Evolutionary conservation across 2,797 vertebrate species (phyloP).

Genomic region (Gymnothorax javanicus): DNA sequence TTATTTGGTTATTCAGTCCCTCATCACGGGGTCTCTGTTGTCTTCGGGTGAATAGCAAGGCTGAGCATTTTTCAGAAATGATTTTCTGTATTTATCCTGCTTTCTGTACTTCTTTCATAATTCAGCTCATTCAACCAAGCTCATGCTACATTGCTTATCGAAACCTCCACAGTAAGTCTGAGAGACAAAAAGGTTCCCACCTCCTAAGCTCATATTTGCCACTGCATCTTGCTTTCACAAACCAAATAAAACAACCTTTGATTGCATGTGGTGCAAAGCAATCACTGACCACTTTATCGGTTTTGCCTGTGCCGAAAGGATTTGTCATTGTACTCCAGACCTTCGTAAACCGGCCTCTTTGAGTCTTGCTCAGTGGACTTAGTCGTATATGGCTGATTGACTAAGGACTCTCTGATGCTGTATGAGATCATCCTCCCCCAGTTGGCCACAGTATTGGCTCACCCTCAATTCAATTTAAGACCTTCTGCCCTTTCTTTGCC

Average conservation of each 20-base stretch:
- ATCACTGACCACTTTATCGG: too few relatives aligned
- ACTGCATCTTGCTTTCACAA: too few relatives aligned
- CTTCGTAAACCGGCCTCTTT: neutral
- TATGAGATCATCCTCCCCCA: neutral
- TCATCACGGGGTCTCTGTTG: constrained; percentile 15
- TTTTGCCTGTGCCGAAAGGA: too few relatives aligned
- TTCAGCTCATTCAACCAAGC: neutral
- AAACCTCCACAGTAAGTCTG: neutral
- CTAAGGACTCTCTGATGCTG: neutral
- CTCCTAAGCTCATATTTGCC: neutral
- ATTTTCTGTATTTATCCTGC: neutral
- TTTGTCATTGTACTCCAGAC: too few relatives aligned
- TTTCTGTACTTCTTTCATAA: neutral
- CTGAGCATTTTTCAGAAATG: constrained; percentile 36
- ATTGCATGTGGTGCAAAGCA: too few relatives aligned
- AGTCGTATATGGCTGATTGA: neutral
- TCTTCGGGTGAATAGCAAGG: constrained; percentile 41
- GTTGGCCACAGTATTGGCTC: neutral
- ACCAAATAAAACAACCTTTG: too few relatives aligned
- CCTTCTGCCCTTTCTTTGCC: neutral
- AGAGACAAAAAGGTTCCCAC: neutral
- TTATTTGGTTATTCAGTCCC: neutral
- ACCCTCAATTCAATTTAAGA: neutral
- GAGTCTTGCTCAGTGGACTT: neutral
- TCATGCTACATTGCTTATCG: neutral